Percentiles rank a stretch among this genome's conserved stretches.
Conservation (phyloP, 2,888 invertebrate genomes). For the Rotaria sp. region DNA sequence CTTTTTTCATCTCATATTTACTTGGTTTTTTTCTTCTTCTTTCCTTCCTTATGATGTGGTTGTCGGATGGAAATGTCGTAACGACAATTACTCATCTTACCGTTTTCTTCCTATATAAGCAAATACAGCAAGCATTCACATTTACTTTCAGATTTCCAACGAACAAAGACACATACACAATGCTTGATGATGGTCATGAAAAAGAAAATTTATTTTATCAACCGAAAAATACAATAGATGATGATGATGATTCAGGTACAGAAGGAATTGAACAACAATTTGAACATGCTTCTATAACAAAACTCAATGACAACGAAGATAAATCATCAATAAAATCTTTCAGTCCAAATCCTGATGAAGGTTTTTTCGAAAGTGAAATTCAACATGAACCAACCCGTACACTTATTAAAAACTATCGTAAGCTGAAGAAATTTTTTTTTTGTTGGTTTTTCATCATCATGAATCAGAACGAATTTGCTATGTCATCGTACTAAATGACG, state of each 20-base stretch:
- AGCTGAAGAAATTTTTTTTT: not conserved
- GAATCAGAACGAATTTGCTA: not conserved
- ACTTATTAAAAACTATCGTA: not conserved
- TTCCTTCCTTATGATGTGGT: too few relatives aligned
- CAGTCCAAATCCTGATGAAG: not conserved
- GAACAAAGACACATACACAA: not conserved
- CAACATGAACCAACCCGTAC: not conserved
- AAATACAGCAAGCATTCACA: too few relatives aligned
- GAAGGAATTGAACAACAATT: not conserved
- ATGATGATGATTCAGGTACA: not conserved
- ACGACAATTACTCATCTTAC: too few relatives aligned
- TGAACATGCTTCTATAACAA: fast-evolving
- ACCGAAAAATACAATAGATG: not conserved
- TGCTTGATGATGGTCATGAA: not conserved
- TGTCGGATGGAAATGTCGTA: too few relatives aligned
- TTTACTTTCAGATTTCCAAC: not conserved
- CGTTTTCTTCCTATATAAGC: too few relatives aligned
- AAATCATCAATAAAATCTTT: not conserved
- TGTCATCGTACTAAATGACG: not conserved
- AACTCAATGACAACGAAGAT: not conserved
- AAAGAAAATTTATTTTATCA: too few relatives aligned
- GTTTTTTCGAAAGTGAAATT: not conserved
- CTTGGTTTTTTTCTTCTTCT: too few relatives aligned
- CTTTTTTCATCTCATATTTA: too few relatives aligned
- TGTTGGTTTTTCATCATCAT: not conserved